Evolutionary conservation across 1,140 invertebrate genomes (phyloP).

Genomic region (Elysia chlorotica): DNA sequence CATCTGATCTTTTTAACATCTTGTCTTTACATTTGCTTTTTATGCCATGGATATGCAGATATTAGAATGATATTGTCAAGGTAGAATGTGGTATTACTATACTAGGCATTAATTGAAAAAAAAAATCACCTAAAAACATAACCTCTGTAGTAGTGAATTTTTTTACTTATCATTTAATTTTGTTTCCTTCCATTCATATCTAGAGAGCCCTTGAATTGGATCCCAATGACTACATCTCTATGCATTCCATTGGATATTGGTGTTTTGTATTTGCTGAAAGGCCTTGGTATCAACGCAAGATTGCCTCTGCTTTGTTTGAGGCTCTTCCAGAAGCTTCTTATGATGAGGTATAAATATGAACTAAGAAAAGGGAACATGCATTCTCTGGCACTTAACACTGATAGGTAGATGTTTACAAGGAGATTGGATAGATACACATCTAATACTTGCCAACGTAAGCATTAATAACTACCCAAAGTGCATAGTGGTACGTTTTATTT

Average conservation of each 20-base stretch:
- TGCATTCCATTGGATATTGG: conserved; percentile 23
- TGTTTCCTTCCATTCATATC: too few relatives aligned
- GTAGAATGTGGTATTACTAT: background rate
- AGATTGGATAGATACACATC: background rate
- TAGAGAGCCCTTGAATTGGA: conserved; percentile 20
- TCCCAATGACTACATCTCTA: conserved; percentile 15
- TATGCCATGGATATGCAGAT: background rate
- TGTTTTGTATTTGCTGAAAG: conserved; percentile 17
- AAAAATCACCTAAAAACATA: background rate
- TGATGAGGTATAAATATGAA: conserved; percentile 12
- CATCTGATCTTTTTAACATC: background rate
- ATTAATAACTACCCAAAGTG: background rate
- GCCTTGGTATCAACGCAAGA: conserved; percentile 10
- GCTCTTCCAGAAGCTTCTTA: conserved; percentile 1
- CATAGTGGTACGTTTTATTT: background rate
- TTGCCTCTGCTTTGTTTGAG: conserved; percentile 5
- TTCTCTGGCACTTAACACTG: background rate
- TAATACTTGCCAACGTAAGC: background rate
- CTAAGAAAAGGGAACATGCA: too few relatives aligned
- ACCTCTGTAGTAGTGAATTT: background rate
- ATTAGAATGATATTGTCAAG: background rate
- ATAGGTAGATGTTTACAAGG: background rate
- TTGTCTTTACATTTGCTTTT: background rate
- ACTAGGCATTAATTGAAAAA: background rate
- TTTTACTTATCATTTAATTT: too few relatives aligned